Evolutionary conservation across 2,888 invertebrate species (phyloP).

Genomic region (Leptogaster cylindrica): DNA sequence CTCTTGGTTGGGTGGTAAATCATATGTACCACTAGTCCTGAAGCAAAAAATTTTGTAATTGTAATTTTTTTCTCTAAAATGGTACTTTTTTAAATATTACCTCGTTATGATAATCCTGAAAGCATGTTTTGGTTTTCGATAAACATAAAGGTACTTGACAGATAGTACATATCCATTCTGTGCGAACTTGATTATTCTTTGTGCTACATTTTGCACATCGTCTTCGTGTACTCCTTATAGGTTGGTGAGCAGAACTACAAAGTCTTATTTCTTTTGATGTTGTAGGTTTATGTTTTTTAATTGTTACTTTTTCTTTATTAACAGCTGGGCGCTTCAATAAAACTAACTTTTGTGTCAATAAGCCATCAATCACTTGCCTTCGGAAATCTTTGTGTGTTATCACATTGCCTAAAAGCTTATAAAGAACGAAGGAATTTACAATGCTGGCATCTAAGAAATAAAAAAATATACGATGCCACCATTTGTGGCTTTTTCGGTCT

Average conservation of each 20-base stretch:
- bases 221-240: background rate
- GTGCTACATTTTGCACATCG: background rate
- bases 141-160: background rate
- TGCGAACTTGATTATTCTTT: background rate
- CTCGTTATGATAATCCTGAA: too few species aligned
- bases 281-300: background rate
- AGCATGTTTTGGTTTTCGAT: background rate
- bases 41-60: too few species aligned
- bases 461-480: background rate
- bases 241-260: background rate
- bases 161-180: background rate
- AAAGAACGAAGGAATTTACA: background rate
- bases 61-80: too few species aligned
- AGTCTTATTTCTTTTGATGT: background rate
- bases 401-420: background rate
- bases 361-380: background rate
- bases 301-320: too few species aligned
- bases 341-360: background rate
- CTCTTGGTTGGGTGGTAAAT: too few species aligned
- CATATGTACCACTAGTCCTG: too few species aligned
- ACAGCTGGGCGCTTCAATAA: background rate
- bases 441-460: background rate
- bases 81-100: too few species aligned
- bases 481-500: background rate
- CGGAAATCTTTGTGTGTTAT: background rate